Conservation (phyloP, 2,797 vertebrate species). For the Gambusia yucatana region DNA sequence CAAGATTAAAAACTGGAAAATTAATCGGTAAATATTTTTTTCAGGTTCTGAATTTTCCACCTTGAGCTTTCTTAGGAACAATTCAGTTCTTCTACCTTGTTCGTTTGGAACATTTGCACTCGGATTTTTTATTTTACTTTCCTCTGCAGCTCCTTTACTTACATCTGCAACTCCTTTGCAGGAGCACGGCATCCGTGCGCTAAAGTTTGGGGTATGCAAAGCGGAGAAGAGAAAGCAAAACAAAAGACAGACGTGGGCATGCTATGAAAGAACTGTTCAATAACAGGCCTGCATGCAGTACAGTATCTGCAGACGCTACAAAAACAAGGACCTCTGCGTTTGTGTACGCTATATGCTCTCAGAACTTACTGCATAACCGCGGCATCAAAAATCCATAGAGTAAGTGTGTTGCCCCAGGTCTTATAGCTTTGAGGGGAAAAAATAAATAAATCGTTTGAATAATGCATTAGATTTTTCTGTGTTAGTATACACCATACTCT, state of each 20-base stretch:
- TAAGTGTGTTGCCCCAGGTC: slow-evolving; percentile 38
- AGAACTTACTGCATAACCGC: slow-evolving; percentile 16
- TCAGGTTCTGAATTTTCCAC: neutral
- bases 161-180: slow-evolving; percentile 30
- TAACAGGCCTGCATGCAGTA: slow-evolving; percentile 46
- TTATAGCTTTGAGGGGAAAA: slow-evolving; percentile 38
- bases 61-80: slow-evolving; percentile 16
- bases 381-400: slow-evolving; percentile 23
- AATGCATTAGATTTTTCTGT: slow-evolving; percentile 38
- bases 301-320: neutral
- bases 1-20: neutral
- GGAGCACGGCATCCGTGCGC: slow-evolving; percentile 19
- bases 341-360: slow-evolving; percentile 24
- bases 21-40: neutral
- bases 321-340: slow-evolving; percentile 5
- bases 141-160: slow-evolving; percentile 16
- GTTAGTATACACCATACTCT: slow-evolving; percentile 28
- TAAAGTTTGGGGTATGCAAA: slow-evolving; percentile 44
- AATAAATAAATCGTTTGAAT: slow-evolving; percentile 46
- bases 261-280: slow-evolving; percentile 8
- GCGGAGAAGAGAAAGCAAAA: slow-evolving; percentile 29
- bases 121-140: slow-evolving; percentile 29
- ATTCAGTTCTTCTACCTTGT: slow-evolving; percentile 9
- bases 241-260: slow-evolving; percentile 11
- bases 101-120: slow-evolving; percentile 16